Conservation (phyloP, 2,797 vertebrate genomes). For the Mico argentatus region DNA sequence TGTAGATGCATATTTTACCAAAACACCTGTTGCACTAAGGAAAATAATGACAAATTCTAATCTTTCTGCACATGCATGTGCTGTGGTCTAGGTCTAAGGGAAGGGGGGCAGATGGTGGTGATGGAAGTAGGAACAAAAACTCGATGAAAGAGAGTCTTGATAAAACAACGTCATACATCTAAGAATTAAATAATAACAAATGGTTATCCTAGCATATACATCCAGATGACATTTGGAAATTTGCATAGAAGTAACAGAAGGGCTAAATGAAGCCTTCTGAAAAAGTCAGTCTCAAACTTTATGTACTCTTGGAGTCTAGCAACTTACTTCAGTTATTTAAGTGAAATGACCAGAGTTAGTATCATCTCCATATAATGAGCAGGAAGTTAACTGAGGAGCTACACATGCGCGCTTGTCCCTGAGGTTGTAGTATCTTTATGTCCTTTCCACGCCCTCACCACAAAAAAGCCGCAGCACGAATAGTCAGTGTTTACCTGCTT, state of each 20-base stretch:
- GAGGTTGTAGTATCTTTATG: neutral
- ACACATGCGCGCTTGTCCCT: neutral
- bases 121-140: neutral
- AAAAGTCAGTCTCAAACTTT: neutral
- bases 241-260: neutral
- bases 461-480: neutral
- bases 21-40: neutral
- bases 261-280: neutral
- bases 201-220: neutral
- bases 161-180: neutral
- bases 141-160: neutral
- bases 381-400: neutral
- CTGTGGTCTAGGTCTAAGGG: neutral
- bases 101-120: neutral
- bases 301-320: neutral
- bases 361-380: neutral
- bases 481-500: neutral
- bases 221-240: neutral
- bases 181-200: constrained; percentile 35
- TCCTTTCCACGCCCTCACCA: neutral
- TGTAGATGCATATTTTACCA: neutral
- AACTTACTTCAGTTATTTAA: neutral
- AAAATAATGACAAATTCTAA: neutral
- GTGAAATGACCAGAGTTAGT: neutral
- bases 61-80: neutral